phyloP scores from a whole-genome alignment of 2,113 vertebrate species.

The Motacilla alba region DNA sequence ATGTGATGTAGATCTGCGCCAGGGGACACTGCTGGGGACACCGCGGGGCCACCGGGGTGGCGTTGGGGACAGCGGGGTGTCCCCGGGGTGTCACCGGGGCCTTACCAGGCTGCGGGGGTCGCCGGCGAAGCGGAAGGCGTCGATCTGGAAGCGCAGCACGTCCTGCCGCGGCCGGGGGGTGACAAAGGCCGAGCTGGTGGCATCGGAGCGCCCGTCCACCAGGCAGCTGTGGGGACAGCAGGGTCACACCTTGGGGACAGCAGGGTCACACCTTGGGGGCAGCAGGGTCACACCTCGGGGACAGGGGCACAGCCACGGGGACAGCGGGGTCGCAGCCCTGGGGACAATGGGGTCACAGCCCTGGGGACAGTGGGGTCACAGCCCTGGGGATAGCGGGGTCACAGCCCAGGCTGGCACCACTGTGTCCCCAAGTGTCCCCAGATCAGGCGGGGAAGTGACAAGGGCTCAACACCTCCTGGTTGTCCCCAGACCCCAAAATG shows the following conservation, averaged over 20 bases:
- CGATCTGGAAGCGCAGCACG: not conserved
- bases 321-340: too few species aligned
- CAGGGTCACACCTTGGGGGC: too few species aligned
- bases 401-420: fast-evolving
- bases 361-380: too few species aligned
- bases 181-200: not conserved
- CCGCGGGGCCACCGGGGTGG: fast-evolving
- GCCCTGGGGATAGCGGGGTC: too few species aligned
- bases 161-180: not conserved
- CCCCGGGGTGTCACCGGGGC: fast-evolving
- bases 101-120: not conserved
- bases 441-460: fast-evolving
- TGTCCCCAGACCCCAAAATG: not conserved
- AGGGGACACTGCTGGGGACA: not conserved
- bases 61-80: not conserved
- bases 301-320: too few species aligned
- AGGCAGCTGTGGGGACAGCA: not conserved
- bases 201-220: not conserved
- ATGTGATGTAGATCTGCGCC: not conserved
- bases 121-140: not conserved
- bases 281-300: too few species aligned
- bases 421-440: fast-evolving
- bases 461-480: fast-evolving
- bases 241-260: too few species aligned
- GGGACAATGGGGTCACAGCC: too few species aligned